Conservation (phyloP, 1,140 invertebrate genomes). For the Sarcophaga peregrina region DNA sequence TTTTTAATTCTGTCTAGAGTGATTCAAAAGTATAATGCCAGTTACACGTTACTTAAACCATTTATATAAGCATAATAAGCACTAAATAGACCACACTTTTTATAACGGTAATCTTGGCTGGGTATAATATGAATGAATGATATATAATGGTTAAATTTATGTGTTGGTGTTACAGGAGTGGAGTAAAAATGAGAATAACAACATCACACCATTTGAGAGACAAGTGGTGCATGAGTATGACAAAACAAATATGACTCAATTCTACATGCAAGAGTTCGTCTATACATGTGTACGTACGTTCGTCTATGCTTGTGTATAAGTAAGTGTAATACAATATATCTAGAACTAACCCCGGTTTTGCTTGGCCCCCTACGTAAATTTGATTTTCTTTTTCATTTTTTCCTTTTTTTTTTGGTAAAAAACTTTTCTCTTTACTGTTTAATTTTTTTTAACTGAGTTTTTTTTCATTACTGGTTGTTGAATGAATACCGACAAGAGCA, state of each 20-base stretch:
- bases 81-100: too few species aligned
- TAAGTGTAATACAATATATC: conserved; percentile 5
- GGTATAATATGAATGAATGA: not conserved
- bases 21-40: too few species aligned
- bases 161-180: not conserved
- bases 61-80: too few species aligned
- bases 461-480: not conserved
- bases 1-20: too few species aligned
- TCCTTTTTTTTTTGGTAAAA: too few species aligned
- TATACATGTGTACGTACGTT: not conserved
- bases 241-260: not conserved
- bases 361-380: conserved; percentile 10
- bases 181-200: conserved; percentile 1
- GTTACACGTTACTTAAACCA: too few species aligned
- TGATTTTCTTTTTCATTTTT: not conserved
- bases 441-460: not conserved
- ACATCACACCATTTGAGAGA: not conserved
- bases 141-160: not conserved
- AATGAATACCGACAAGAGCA: conserved; percentile 19
- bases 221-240: not conserved
- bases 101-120: not conserved
- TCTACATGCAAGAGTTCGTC: not conserved
- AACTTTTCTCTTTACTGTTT: not conserved
- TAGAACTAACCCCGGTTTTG: not conserved
- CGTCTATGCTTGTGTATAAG: not conserved